These are phyloP conservation scores for Cyanistes caeruleus DNA, from an alignment of 2,113 vertebrate species.

Conservation along the genomic window DNA sequence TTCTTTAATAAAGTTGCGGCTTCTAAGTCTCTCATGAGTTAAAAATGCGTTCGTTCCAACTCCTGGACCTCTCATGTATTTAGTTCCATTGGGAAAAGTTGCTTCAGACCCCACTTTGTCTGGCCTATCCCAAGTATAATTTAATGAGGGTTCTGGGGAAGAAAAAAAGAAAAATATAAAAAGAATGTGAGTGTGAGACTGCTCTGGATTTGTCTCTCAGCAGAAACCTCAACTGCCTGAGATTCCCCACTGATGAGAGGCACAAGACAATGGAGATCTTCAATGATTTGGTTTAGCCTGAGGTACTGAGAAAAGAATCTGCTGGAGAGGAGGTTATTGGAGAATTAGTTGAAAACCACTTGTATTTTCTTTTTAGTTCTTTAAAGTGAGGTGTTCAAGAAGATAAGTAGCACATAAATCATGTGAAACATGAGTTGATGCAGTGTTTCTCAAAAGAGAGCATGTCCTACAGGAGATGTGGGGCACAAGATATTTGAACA, in stretches of 20 bases:
- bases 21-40: slow-evolving; percentile 78
- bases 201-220: background rate
- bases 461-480: background rate
- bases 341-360: background rate
- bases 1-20: slow-evolving; percentile 85
- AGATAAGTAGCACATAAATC: background rate
- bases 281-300: background rate
- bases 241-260: background rate
- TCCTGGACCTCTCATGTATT: slow-evolving; percentile 74
- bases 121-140: slow-evolving; percentile 83
- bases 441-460: background rate
- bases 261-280: background rate
- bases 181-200: background rate
- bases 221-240: background rate
- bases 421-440: background rate
- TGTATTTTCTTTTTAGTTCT: background rate
- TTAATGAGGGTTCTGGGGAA: background rate
- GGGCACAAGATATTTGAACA: background rate
- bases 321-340: background rate
- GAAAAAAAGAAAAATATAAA: background rate
- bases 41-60: slow-evolving; percentile 78
- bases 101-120: slow-evolving; percentile 76
- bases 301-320: background rate
- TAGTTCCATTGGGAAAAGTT: slow-evolving; percentile 78
- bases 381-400: background rate